Conservation (phyloP, 1,140 invertebrate genomes). For the Drosophila navojoa region DNA sequence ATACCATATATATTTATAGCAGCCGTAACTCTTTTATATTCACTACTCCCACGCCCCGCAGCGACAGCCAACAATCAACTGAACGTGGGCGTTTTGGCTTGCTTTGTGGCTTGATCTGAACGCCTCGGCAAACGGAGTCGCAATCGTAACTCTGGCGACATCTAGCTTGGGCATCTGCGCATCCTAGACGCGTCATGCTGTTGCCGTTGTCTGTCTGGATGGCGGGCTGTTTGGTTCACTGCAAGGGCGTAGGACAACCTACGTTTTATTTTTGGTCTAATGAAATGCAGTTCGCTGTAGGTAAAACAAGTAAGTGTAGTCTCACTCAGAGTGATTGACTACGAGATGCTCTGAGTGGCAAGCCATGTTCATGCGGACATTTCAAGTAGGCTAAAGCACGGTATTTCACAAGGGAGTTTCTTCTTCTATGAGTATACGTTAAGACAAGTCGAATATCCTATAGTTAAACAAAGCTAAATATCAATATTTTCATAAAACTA, state of each 20-base stretch:
- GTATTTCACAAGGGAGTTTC: too few species aligned
- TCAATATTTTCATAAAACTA: too few species aligned
- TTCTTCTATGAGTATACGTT: too few species aligned
- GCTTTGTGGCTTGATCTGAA: slow-evolving; percentile 19
- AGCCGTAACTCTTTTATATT: slow-evolving; percentile 11
- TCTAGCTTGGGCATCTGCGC: slow-evolving; percentile 13
- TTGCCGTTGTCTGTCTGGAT: not conserved
- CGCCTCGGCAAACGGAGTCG: slow-evolving; percentile 37
- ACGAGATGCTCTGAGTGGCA: not conserved
- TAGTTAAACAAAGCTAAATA: too few species aligned
- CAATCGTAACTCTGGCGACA: slow-evolving; percentile 40
- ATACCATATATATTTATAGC: slow-evolving; percentile 11
- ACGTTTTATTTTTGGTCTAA: slow-evolving; percentile 31
- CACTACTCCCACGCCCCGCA: slow-evolving; percentile 23
- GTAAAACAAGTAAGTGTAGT: slow-evolving; percentile 11
- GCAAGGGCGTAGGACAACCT: slow-evolving; percentile 47
- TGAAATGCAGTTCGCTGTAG: slow-evolving; percentile 47
- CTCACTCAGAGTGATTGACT: not conserved
- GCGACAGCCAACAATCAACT: slow-evolving; percentile 2
- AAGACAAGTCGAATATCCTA: too few species aligned
- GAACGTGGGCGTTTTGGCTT: slow-evolving; percentile 33
- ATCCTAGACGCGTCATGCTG: slow-evolving; percentile 38
- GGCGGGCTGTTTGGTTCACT: slow-evolving; percentile 4
- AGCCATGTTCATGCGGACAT: not conserved
- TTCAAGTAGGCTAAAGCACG: too few species aligned